Evolutionary conservation across 2,888 invertebrate species (phyloP).

Genomic region (Eristalis intricaria): DNA sequence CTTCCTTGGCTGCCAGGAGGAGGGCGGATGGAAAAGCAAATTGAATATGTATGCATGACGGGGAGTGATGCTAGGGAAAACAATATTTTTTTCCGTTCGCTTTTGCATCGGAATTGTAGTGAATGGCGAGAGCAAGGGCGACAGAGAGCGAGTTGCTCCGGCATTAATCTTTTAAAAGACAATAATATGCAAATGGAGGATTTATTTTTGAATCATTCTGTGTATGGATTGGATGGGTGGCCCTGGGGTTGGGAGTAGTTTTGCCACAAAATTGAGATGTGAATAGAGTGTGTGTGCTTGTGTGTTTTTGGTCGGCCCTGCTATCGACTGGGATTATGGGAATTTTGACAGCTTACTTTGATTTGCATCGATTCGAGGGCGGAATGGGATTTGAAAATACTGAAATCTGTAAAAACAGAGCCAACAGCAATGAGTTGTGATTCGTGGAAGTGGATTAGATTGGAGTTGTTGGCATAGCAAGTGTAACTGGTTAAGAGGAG

Average conservation of each 20-base stretch:
- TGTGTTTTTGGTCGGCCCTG: background rate
- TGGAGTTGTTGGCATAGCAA: background rate
- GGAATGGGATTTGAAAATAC: background rate
- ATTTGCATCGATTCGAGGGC: background rate
- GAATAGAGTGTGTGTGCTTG: background rate
- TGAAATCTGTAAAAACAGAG: background rate
- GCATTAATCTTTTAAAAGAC: slow-evolving; percentile 40
- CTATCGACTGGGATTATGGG: background rate
- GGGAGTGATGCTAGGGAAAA: background rate
- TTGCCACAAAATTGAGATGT: background rate
- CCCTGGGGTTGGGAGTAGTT: background rate
- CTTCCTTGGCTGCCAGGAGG: background rate
- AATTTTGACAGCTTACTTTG: background rate
- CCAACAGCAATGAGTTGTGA: background rate
- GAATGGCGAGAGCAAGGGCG: background rate
- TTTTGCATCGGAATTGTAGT: slow-evolving; percentile 17
- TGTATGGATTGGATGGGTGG: background rate
- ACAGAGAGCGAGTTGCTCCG: background rate
- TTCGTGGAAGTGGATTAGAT: background rate
- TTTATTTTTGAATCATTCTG: slow-evolving; percentile 39
- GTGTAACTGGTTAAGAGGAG: no score
- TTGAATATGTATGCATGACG: slow-evolving; percentile 28
- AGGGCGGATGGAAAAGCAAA: background rate
- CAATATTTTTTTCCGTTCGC: background rate
- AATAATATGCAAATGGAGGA: slow-evolving; percentile 56